Percentiles rank a stretch among this genome's conserved stretches.
These are phyloP conservation scores for Cataglyphis altisquamis DNA, from an alignment of 2,888 invertebrate genomes.

Conservation along the genomic window DNA sequence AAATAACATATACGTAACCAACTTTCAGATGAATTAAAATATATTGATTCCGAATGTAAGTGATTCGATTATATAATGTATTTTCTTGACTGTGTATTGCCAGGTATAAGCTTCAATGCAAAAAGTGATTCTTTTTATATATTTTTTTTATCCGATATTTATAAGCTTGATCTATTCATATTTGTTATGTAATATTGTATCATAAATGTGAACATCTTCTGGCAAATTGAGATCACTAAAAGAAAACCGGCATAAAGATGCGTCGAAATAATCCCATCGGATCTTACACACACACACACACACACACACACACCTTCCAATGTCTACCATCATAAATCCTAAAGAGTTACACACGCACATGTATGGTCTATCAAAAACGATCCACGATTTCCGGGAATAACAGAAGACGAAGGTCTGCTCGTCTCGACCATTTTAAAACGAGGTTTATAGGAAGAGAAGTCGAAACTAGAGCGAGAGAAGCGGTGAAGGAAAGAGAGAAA, in stretches of 20 bases:
- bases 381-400: constrained; percentile 80
- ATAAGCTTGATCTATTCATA: constrained; percentile 4
- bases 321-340: constrained; percentile 45
- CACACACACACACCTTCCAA: background rate
- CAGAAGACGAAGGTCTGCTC: constrained; percentile 65
- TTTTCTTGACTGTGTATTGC: background rate
- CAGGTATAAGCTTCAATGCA: background rate
- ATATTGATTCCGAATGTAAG: constrained; percentile 1
- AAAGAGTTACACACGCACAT: constrained; percentile 66
- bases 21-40: background rate
- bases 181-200: constrained; percentile 30
- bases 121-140: background rate
- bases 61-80: background rate
- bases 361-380: constrained; percentile 57
- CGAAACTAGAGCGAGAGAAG: constrained; percentile 25
- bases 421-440: constrained; percentile 47
- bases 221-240: background rate
- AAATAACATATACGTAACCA: background rate
- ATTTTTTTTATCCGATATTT: background rate
- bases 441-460: constrained; percentile 27
- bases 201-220: constrained; percentile 15
- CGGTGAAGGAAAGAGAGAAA: constrained; percentile 29
- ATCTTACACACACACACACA: background rate
- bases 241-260: constrained; percentile 30
- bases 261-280: constrained; percentile 32